Conservation (phyloP, 2,113 vertebrate genomes). For the Myotis lucifugus region DNA sequence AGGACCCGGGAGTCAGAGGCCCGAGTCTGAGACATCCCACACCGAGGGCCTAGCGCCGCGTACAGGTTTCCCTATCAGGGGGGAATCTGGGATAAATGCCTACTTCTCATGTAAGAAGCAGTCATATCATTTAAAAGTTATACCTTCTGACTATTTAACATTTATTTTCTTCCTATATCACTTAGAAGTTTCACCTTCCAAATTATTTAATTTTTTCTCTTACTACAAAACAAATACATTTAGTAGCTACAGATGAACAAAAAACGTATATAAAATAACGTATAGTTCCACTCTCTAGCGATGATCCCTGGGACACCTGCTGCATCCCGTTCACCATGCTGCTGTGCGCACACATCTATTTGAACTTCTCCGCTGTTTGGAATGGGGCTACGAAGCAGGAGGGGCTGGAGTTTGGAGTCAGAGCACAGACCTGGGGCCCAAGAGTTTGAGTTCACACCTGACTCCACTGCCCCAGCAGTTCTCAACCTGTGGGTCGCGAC, state of each 20-base stretch:
- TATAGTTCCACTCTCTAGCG: rapidly evolving
- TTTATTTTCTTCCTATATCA: neutral
- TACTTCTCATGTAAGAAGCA: neutral
- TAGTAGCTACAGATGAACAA: neutral
- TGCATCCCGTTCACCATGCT: rapidly evolving
- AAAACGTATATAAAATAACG: neutral
- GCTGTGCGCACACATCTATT: rapidly evolving
- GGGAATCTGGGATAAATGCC: neutral
- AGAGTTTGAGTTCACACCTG: neutral
- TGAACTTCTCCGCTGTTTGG: neutral
- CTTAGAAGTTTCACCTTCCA: neutral
- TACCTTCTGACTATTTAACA: neutral
- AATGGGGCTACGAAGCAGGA: neutral
- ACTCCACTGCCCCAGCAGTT: neutral
- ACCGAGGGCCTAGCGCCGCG: rapidly evolving
- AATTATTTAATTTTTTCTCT: neutral
- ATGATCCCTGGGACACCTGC: neutral
- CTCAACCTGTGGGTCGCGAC: too few relatives aligned
- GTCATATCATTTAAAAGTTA: neutral
- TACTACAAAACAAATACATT: neutral
- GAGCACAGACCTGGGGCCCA: neutral
- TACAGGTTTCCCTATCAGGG: neutral
- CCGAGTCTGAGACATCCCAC: neutral
- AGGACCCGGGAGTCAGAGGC: neutral
- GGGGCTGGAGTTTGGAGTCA: neutral